Base-by-base conservation (phyloP, 1,140 invertebrate species). In the Bombus impatiens region DNA sequence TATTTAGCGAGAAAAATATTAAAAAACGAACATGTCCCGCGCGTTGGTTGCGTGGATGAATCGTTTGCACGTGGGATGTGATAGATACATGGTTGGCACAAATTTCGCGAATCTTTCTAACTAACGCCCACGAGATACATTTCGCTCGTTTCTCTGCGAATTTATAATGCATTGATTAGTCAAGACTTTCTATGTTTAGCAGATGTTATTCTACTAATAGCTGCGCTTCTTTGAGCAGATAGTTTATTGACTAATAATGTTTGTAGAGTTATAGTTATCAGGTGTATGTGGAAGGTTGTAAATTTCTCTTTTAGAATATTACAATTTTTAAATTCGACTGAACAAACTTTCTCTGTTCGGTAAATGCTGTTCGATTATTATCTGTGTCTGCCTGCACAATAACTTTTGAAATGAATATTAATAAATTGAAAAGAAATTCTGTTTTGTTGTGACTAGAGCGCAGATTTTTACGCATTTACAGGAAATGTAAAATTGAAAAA, bases 1-100 rank as follows among this genome's bases (percentile, higher is more conserved):
- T 74, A 80, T 62, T 80, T 53, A 65, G n/a, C 18, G 35, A 22
- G 6, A 8, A 35, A 28, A 59, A 40, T 40, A 28, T 37, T 4
- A n/a, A 35, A 40, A 15, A 42, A 9, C 9, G 22, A 53, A n/a
- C 18, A 65, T 15, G 71, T 59, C 5, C 57, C 35, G 76, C 13
- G 0, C 13, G 42, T 12, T 53, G 59, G 47, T 75, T 65, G 84
- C 62, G 68, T 44, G 78, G 77, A 72, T 80, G 62, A 62, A 71
- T 53, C 47, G 47, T 53, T 68, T 57, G 35, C 78, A 68, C 78
- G 84, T 75, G 70, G 78, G 44, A 53, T 71, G 78, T 62, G 84
- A 86, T 75, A 57, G 71, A 86, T 82, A 70, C 47, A 53, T 53
- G 18, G 35, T 12, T 32, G 59, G 59, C 37, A 32, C 57, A 67